Conservation (phyloP, 2,113 vertebrate species). For the Seriola dumerili region DNA sequence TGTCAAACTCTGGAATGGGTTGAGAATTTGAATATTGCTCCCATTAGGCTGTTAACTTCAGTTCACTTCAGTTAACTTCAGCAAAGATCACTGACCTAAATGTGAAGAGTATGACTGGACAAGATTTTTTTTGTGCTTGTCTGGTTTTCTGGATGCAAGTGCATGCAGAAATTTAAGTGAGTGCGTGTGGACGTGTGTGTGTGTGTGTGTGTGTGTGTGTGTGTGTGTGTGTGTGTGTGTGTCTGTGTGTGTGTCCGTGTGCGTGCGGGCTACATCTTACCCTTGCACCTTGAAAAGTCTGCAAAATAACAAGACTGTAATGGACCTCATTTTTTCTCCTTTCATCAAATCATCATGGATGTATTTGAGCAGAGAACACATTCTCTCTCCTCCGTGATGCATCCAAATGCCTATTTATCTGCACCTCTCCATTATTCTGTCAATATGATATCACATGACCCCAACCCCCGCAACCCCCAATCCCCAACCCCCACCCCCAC, state of each 20-base stretch:
- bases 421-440: conserved; percentile 43
- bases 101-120: neutral
- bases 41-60: conserved; percentile 11
- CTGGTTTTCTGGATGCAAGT: conserved; percentile 14
- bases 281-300: conserved; percentile 19
- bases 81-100: conserved; percentile 10
- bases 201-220: neutral
- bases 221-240: neutral
- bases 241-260: neutral
- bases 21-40: conserved; percentile 26
- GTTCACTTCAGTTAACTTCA: neutral
- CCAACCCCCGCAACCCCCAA: too few relatives aligned
- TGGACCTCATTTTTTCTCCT: conserved; percentile 21
- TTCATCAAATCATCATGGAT: conserved; percentile 45
- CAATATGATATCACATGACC: conserved; percentile 34
- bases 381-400: conserved; percentile 5
- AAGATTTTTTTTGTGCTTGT: conserved; percentile 11
- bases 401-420: conserved; percentile 44
- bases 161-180: neutral
- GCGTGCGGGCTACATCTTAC: neutral
- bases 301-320: conserved; percentile 13
- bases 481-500: too few relatives aligned
- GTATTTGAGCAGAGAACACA: conserved; percentile 9
- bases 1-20: conserved; percentile 23
- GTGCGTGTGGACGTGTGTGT: neutral